Conservation (phyloP, 2,888 invertebrate species). For the Amphipoea lucens region DNA sequence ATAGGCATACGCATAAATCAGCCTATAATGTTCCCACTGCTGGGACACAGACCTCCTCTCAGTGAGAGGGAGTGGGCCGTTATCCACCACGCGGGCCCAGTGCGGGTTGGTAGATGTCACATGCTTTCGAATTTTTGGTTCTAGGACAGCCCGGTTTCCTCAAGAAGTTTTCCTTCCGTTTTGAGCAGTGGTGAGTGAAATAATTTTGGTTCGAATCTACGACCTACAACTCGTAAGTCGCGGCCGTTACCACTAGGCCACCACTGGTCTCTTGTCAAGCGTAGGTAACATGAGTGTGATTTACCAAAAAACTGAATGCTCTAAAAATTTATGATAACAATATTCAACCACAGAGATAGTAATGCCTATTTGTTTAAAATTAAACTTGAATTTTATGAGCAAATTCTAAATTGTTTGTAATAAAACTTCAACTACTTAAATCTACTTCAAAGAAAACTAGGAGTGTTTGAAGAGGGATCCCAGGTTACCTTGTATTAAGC, state of each 20-base stretch:
- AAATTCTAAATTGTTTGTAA: conserved; percentile 12
- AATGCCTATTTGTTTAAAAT: neutral
- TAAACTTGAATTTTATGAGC: neutral
- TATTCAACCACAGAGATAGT: neutral
- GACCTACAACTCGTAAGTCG: neutral
- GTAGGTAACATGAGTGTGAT: neutral
- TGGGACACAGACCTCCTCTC: neutral
- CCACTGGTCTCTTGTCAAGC: neutral
- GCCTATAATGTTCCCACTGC: too few species aligned
- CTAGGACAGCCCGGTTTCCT: neutral
- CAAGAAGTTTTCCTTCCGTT: neutral
- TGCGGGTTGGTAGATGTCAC: neutral
- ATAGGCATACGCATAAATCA: too few species aligned
- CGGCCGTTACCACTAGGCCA: neutral
- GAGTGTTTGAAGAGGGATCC: conserved; percentile 10
- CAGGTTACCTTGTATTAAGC: conserved; percentile 26
- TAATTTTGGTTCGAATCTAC: neutral
- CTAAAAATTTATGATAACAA: neutral
- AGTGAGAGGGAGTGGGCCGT: neutral
- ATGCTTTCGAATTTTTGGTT: neutral
- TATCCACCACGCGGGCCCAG: too few species aligned
- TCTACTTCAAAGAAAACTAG: conserved; percentile 17
- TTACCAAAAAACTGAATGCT: neutral
- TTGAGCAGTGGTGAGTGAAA: neutral
- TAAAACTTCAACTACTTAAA: conserved; percentile 10